Evolutionary conservation across 2,797 vertebrate genomes (phyloP), one percentile per base, ranked within the genome.

Genomic region (Sus cebifrons): DNA sequence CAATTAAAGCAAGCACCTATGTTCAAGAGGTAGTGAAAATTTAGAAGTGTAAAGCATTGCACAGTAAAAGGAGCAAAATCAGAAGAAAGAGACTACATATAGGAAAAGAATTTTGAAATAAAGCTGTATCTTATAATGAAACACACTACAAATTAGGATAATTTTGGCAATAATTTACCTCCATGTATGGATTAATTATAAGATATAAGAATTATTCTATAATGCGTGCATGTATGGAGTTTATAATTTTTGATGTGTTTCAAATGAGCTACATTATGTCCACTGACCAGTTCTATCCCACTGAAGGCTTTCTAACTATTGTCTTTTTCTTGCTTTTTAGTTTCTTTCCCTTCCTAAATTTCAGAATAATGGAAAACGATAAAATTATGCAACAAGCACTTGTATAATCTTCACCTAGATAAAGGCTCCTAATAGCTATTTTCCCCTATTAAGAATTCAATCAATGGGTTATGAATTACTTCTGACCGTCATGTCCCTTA

Each of bases 1-100:
- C 56, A 74, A 18, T 64, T 23, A 86, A 95, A 74, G 58, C 73
- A 67, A 86, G 84, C 60, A 91, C 27, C n/a, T 84, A 58, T 85
- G 36, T 77, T 93, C 64, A 68, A 83, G 44, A 60, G 20, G 10
- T 36, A 54, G 20, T 13, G 15, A 85, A n/a, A 75, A 70, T 71
- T 85, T 36, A 36, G 17, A 85, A 75, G 3, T 17, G 14, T 17
- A 8, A 2, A 81, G 16, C 62, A 52, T 20, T 40, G 21, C 71
- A 40, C 13, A 58, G 6, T 44, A 58, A 81, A 4, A 62, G 21
- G 27, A 95, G 27, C 6, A 89, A 79, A 94, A 56, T 68, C 4
- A 13, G 67, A 78, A 75, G 17, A 52, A 62, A 12, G 20, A 70
- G 4, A 17, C 36, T 16, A 27, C 1, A 21, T 56, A 77, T 11